These are phyloP conservation scores for Pituophis catenifer DNA, from an alignment of 2,113 vertebrate genomes.

Conservation along the genomic window DNA sequence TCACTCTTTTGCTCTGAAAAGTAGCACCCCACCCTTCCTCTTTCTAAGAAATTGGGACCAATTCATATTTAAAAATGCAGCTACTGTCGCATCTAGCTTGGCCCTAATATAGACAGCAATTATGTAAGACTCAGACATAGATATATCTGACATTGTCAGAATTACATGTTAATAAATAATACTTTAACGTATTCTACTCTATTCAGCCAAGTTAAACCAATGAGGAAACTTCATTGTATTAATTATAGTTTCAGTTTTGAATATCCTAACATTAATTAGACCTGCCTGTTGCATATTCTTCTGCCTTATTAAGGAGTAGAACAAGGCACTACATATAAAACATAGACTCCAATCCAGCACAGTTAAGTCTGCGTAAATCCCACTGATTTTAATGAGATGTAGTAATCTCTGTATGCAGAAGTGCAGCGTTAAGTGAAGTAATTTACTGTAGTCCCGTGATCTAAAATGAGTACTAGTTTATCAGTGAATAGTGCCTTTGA, in stretches of 20 bases:
- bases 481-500: slow-evolving; percentile 69
- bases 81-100: slow-evolving; percentile 13
- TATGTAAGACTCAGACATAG: neutral
- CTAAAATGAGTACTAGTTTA: slow-evolving; percentile 57
- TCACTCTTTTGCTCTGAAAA: slow-evolving; percentile 1
- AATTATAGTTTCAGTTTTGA: neutral
- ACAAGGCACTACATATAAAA: slow-evolving; percentile 15
- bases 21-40: neutral
- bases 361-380: neutral
- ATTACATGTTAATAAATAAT: slow-evolving; percentile 26
- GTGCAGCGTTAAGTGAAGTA: slow-evolving; percentile 29
- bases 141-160: neutral
- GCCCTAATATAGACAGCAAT: neutral
- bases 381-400: neutral
- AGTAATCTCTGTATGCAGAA: neutral
- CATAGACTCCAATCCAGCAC: slow-evolving; percentile 16
- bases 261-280: neutral
- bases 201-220: slow-evolving; percentile 3
- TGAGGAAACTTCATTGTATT: neutral
- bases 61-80: neutral
- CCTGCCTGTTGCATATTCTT: neutral
- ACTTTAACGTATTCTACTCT: slow-evolving; percentile 7
- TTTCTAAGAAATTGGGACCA: neutral
- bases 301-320: neutral
- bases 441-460: slow-evolving; percentile 53